Evolutionary conservation across 2,888 invertebrate species (phyloP).

Genomic region (Drosophila percnosoma): DNA sequence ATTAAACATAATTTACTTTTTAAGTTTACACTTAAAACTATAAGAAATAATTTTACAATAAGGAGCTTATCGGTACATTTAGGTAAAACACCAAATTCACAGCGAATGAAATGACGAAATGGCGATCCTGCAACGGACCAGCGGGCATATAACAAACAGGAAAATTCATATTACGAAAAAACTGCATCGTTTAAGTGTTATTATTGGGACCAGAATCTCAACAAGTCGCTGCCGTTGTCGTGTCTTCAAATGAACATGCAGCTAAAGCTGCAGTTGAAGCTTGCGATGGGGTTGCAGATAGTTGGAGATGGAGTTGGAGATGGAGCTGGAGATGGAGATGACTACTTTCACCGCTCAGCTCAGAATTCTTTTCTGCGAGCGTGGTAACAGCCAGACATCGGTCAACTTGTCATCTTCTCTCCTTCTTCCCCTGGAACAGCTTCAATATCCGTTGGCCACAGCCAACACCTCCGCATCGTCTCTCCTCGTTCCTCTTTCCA

Average conservation of each 20-base stretch:
- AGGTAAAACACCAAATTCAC: no score
- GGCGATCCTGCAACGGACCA: conserved; percentile 20
- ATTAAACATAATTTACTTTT: no score
- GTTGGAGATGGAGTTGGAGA: conserved; percentile 50
- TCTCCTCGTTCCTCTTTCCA: conserved; percentile 8
- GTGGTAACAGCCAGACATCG: conserved; percentile 62
- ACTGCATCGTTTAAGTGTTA: conserved; percentile 79
- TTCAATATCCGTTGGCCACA: conserved; percentile 69
- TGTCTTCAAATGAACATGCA: conserved; percentile 41
- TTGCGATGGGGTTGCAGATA: conserved; percentile 14
- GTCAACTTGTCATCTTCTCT: conserved; percentile 55
- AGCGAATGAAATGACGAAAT: no score
- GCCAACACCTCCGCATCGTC: conserved; percentile 65
- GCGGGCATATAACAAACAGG: conserved; percentile 63
- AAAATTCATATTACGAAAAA: conserved; percentile 79
- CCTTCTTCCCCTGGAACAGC: conserved; percentile 20
- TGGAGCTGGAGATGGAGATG: conserved; percentile 55
- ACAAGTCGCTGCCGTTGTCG: conserved; percentile 68
- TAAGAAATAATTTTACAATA: no score
- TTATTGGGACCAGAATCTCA: conserved; percentile 78
- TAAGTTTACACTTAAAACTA: no score
- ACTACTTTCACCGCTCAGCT: conserved; percentile 70
- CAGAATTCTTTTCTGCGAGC: conserved; percentile 68
- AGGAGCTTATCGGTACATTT: no score
- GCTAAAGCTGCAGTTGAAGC: conserved; percentile 21